Base-by-base conservation (phyloP, 2,888 invertebrate genomes). In the Drosophila pseudotakahashii region DNA sequence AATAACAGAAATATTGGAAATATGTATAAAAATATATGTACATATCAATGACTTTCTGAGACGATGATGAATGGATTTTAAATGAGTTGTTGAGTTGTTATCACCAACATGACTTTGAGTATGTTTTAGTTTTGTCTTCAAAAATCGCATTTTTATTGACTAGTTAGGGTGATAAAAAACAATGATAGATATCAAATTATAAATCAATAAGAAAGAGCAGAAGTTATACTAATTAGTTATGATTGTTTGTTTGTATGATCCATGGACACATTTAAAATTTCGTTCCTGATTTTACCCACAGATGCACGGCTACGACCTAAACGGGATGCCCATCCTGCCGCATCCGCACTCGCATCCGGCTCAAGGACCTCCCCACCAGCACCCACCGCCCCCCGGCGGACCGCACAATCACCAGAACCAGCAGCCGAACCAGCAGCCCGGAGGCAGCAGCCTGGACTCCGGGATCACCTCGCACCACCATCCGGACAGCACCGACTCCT, bases 271-370 rank as follows among this genome's bases (percentile, higher is more conserved):
- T 6, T n/a, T 6, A 6, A 37, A 36, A n/a, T 5, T 6, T 37
- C 13, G 3, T 9, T 32, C 14, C 19, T 19, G 19, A 6, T 19
- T 1, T n/a, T 26, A 2, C 36, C 10, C 7, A 0, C 93, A 97
- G 97, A 97, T 98, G 97, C 97, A 97, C 90, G 97, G 97, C 69
- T 97, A 97, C 91, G 97, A 97, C 91, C 93, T 97, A 73, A 93
- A 93, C 68, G 93, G 93, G 45, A 93, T 93, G 89, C 93, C 93
- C 48, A 93, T 93, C 44, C 79, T 90, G 77, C 91, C 90, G 26
- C 90, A 90, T 71, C 89, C 82, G 67, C 88, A 86, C 51, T 93
- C 93, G 68, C 63, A 63, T 19, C 93, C 94, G 9, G 93, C 94
- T 36, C 90, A 63, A 26, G 62, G 62, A 14, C 62, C 62, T 11